Conservation (phyloP, 2,113 vertebrate genomes). For the Muntiacus muntjak region DNA sequence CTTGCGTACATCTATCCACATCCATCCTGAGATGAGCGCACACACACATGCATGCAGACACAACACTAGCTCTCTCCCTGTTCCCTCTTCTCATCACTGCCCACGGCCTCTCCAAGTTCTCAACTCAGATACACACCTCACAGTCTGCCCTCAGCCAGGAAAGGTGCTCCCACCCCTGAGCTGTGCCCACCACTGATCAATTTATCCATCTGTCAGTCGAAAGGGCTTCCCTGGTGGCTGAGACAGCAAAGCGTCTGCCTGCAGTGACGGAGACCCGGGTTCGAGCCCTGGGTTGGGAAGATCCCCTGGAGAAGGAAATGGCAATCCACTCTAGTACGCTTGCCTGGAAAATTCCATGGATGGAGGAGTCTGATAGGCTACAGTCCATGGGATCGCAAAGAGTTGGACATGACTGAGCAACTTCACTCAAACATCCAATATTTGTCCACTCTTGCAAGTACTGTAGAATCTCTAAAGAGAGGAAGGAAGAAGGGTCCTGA, state of each 20-base stretch:
- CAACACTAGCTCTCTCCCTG: background rate
- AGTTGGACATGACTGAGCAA: background rate
- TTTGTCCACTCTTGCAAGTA: background rate
- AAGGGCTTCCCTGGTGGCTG: background rate
- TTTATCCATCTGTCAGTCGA: background rate
- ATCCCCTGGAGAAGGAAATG: background rate
- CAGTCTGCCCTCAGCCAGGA: background rate
- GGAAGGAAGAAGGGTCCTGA: background rate
- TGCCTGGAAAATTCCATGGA: background rate
- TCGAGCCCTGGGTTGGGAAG: background rate
- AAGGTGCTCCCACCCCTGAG: background rate
- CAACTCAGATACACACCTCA: background rate
- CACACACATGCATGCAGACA: fast-evolving
- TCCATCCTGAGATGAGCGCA: background rate
- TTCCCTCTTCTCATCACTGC: background rate
- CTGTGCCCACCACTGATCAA: background rate
- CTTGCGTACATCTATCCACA: background rate
- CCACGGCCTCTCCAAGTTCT: background rate
- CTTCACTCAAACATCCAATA: background rate
- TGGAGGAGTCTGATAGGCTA: background rate
- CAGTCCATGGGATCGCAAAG: fast-evolving
- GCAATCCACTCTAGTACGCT: background rate
- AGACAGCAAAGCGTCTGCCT: background rate
- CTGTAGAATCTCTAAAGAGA: background rate
- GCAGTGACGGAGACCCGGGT: background rate